Percentiles rank a stretch among this genome's conserved stretches.
phyloP scores from a whole-genome alignment of 2,888 invertebrate genomes.

The Pterobdella sp. region DNA sequence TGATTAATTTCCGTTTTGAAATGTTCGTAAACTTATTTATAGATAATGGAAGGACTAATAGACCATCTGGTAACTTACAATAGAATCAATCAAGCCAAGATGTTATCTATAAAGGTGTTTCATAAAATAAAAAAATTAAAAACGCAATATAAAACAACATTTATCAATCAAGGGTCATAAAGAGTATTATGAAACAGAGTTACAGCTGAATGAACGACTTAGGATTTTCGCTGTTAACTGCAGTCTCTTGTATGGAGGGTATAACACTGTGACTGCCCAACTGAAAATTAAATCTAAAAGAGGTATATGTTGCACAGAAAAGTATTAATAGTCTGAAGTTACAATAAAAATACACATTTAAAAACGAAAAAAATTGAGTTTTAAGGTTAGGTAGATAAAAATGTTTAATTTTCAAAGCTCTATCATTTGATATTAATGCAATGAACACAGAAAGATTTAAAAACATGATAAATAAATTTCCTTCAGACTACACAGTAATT shows the following conservation, averaged over 20 bases:
- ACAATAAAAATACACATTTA: no score
- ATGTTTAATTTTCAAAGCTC: no score
- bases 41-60: conserved; percentile 38
- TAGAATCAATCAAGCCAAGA: conserved; percentile 31
- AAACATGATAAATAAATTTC: no score
- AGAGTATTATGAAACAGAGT: conserved; percentile 47
- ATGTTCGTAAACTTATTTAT: conserved; percentile 13
- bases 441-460: no score
- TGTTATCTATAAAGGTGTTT: conserved; percentile 25
- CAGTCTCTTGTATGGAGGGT: conserved; percentile 48
- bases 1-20: background rate
- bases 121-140: background rate
- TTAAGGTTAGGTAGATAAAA: no score
- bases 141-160: background rate
- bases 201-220: conserved; percentile 48
- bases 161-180: conserved; percentile 36
- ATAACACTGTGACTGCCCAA: conserved; percentile 49
- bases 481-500: conserved; percentile 46
- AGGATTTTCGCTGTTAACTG: conserved; percentile 47
- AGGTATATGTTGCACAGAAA: no score
- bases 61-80: conserved; percentile 33
- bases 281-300: conserved; percentile 40
- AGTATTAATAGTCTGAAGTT: no score
- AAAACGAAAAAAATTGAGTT: no score
- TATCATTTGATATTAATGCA: no score